Evolutionary conservation across 2,888 invertebrate species (phyloP).

Genomic region (Podabrus alpinus): DNA sequence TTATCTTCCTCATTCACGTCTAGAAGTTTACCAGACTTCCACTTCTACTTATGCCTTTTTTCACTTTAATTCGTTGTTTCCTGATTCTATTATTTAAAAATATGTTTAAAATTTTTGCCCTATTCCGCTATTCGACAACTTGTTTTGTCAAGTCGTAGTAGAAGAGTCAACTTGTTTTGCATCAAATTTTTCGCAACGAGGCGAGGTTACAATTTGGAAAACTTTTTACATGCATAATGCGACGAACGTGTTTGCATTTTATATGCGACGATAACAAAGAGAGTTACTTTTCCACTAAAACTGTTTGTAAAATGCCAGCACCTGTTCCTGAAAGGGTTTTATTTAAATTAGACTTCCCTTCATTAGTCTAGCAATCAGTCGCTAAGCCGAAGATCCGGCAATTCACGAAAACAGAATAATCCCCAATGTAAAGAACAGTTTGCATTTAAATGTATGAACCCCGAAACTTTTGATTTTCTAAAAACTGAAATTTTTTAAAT

Average conservation of each 20-base stretch:
- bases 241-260: constrained; percentile 21
- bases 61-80: constrained; percentile 42
- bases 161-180: not conserved
- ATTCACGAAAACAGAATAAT: constrained; percentile 32
- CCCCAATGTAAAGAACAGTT: constrained; percentile 24
- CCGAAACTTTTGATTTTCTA: constrained; percentile 21
- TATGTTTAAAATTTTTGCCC: constrained; percentile 30
- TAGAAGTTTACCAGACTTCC: constrained; percentile 44
- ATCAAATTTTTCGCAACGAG: constrained; percentile 16
- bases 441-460: constrained; percentile 25
- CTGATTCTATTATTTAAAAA: constrained; percentile 42
- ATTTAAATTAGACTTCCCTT: constrained; percentile 35
- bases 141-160: not conserved
- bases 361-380: constrained; percentile 35
- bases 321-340: constrained; percentile 33
- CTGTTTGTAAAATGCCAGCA: constrained; percentile 28
- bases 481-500: not conserved
- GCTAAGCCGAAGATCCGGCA: constrained; percentile 30
- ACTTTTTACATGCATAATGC: constrained; percentile 22
- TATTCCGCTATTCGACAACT: constrained; percentile 18
- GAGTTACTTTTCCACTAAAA: constrained; percentile 22
- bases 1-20: constrained; percentile 42
- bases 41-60: constrained; percentile 38
- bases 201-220: constrained; percentile 14
- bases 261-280: constrained; percentile 17